A percentile compares a stretch with the other conserved stretches of the same genome.
phyloP scores from a whole-genome alignment of 2,113 vertebrate species.

The Paramisgurnus dabryanus region DNA sequence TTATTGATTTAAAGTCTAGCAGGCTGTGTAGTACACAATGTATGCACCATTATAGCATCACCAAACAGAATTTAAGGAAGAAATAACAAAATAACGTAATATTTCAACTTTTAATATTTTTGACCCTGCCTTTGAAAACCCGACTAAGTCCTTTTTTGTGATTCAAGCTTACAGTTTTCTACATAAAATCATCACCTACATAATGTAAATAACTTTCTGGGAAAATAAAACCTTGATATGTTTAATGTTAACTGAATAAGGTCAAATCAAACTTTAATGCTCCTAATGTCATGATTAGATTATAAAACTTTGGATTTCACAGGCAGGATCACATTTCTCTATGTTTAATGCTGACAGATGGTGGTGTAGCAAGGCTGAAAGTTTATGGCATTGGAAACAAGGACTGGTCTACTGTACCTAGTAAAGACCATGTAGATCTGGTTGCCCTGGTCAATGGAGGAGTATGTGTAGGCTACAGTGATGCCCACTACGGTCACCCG shows the following conservation, averaged over 20 bases:
- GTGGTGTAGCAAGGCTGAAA: constrained; percentile 80
- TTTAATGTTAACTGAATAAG: no score
- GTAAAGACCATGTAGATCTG: constrained; percentile 73
- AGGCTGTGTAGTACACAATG: neutral
- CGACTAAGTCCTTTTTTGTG: no score
- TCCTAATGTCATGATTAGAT: no score
- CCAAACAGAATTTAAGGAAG: neutral
- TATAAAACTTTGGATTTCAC: neutral
- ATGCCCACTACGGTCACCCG: constrained; percentile 84
- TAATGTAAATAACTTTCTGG: no score
- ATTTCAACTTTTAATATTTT: no score
- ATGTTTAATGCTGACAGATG: constrained; percentile 69
- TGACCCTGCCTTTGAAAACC: neutral
- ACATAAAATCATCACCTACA: no score
- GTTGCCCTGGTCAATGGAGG: constrained; percentile 78
- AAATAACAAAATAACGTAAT: no score
- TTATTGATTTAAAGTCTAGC: no score
- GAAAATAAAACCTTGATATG: no score
- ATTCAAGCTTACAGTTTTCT: no score
- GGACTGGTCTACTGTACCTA: constrained; percentile 71
- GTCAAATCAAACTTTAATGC: no score
- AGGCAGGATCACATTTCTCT: neutral
- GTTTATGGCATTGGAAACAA: constrained; percentile 79
- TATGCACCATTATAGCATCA: neutral
- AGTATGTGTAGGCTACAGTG: constrained; percentile 82